Base-by-base conservation (phyloP, 2,888 invertebrate genomes). In the Incurvaria masculella region DNA sequence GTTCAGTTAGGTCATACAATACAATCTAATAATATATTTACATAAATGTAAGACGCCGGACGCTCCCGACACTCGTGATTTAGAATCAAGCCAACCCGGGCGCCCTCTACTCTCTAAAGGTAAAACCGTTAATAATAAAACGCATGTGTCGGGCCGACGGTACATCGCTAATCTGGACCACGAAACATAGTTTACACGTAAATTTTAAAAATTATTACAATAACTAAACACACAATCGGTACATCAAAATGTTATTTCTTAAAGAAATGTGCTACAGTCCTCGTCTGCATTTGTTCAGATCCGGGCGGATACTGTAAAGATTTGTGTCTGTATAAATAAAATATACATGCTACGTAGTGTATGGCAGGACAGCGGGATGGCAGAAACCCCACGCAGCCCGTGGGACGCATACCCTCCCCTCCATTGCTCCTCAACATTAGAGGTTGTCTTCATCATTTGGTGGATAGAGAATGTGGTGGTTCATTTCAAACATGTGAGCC, bases 31-130 rank as follows among this genome's bases (percentile, higher is more conserved):
- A 44, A 69, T 74, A 76, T 75, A 78, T 78, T 76, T 76, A 78
- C 78, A 78, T 69, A 71, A 74, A 69, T 67, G 69, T 69, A 71
- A 72, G 69, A 69, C 70, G 68, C 68, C 74, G 72, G 75, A n/a
- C 19, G 19, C 6, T 5, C 17, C 2, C 41, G 41, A 17, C 21
- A 18, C 21, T 14, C 4, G 6, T 41, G 41, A 33, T 33, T 33
- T 33, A 33, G 11, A 33, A 33, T 33, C 33, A 10, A 10, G 10
- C 23, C n/a, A n/a, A 10, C 23, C 23, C 5, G 10, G 10, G 10
- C 10, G 10, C 23, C 4, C 23, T 23, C 4, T 23, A 23, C 23
- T 23, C 23, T 23, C 23, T 23, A 23, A n/a, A 23, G 23, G 23
- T 23, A 23, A 23, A 23, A 23, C 23, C 23, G 23, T 10, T 23